Conservation (phyloP, 2,888 invertebrate species). For the Hirtodrosophila cameraria region DNA sequence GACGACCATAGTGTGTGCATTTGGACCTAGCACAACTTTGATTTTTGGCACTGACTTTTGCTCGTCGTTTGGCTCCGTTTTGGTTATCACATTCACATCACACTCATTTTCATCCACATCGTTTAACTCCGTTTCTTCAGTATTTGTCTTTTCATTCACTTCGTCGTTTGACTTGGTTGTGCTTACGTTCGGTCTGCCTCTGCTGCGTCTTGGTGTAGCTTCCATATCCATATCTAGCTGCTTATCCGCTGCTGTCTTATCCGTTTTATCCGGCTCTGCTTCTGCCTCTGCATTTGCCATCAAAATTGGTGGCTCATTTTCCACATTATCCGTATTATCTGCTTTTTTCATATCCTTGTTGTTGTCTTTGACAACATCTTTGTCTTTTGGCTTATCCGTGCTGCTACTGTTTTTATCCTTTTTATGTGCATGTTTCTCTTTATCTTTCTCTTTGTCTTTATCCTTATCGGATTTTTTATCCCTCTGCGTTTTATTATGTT, state of each 20-base stretch:
- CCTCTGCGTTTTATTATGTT: background rate
- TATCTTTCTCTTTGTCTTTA: constrained; percentile 14
- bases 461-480: background rate
- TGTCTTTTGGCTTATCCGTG: constrained; percentile 10
- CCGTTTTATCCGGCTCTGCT: background rate
- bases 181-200: too few species aligned
- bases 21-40: constrained; percentile 50
- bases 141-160: background rate
- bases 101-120: too few species aligned
- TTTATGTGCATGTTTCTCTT: constrained; percentile 6
- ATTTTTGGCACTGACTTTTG: constrained; percentile 33
- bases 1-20: constrained; percentile 42
- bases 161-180: background rate
- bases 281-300: background rate
- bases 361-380: too few species aligned
- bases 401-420: background rate
- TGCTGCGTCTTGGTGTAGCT: background rate
- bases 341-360: background rate
- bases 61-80: background rate
- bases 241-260: background rate
- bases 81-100: too few species aligned
- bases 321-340: constrained; percentile 24
- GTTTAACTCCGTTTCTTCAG: background rate
- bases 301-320: constrained; percentile 29
- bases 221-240: too few species aligned